Base-by-base conservation (phyloP, 1,140 invertebrate species). In the Zaprionus nigranus region DNA sequence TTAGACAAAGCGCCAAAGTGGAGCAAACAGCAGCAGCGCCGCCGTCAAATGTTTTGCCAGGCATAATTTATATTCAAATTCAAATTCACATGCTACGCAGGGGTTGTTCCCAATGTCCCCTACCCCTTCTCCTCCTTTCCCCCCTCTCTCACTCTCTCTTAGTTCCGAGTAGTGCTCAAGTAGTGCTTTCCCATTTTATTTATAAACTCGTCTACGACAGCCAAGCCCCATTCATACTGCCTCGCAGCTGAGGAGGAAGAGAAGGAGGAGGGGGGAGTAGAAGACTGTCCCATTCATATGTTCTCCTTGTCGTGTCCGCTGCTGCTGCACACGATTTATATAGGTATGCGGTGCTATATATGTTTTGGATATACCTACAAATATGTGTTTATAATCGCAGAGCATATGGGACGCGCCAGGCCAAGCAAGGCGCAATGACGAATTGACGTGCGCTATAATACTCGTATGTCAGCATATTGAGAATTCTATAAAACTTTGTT, bases 121-220 rank as follows among this genome's bases (percentile, higher is more conserved):
- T 9, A 1, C 3, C 4, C 4, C 13, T 15, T 0, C 34, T 36
- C 11, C 11, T 3, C 4, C 34, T n/a, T 15, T 6, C 5, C 40
- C 40, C n/a, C 20, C 20, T 2, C 1, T 38, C 4, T n/a, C 30
- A 34, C 3, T 26, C 24, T 61, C 12, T 20, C 30, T 34, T 34
- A 34, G 26, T 46, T 26, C 36, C 40, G 40, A 53, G 63, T 82
- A 69, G 74, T 69, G 69, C 62, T 71, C 78, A 64, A 82, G 62
- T 82, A 82, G 81, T 82, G 79, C 82, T 82, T 82, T 79, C 72
- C 51, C 63, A 58, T 72, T 75, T 83, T 83, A 83, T 83, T 83
- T 83, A 79, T 83, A 83, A 83, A 83, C 81, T 79, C 63, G 61
- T 43, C 49, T 56, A 53, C 77, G 71, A 78, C 76, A 60, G 61